Conservation (phyloP, 1,140 invertebrate genomes). For the Bombus turneri region DNA sequence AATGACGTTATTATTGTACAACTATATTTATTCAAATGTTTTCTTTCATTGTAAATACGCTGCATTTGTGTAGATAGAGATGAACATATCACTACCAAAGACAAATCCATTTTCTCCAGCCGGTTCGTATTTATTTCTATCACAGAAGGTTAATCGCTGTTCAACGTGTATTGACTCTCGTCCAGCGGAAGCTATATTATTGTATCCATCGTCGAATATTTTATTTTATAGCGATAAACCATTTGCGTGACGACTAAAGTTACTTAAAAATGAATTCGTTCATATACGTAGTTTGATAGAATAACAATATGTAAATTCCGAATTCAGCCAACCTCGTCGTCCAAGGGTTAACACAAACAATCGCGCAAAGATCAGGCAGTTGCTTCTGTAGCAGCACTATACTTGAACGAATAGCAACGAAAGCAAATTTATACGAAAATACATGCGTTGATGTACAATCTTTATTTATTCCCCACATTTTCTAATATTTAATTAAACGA, state of each 20-base stretch:
- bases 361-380: not conserved
- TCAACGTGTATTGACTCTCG: not conserved
- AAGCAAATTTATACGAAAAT: not conserved
- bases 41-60: constrained; percentile 13
- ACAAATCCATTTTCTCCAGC: not conserved
- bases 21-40: not conserved
- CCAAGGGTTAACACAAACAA: not conserved
- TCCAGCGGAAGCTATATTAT: not conserved
- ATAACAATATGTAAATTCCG: not conserved
- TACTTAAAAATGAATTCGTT: not conserved
- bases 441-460: not conserved
- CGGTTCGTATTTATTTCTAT: constrained; percentile 3
- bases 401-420: too few relatives aligned
- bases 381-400: not conserved
- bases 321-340: not conserved
- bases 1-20: not conserved
- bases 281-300: not conserved
- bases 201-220: not conserved
- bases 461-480: not conserved
- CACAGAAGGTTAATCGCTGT: not conserved
- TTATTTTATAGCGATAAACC: not conserved
- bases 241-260: not conserved
- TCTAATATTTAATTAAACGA: not conserved
- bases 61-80: not conserved
- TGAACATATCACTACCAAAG: constrained; percentile 26